Percentiles rank a stretch among this genome's conserved stretches.
These are phyloP conservation scores for Dichetophora obliterata DNA, from an alignment of 2,888 invertebrate species.

Conservation along the genomic window DNA sequence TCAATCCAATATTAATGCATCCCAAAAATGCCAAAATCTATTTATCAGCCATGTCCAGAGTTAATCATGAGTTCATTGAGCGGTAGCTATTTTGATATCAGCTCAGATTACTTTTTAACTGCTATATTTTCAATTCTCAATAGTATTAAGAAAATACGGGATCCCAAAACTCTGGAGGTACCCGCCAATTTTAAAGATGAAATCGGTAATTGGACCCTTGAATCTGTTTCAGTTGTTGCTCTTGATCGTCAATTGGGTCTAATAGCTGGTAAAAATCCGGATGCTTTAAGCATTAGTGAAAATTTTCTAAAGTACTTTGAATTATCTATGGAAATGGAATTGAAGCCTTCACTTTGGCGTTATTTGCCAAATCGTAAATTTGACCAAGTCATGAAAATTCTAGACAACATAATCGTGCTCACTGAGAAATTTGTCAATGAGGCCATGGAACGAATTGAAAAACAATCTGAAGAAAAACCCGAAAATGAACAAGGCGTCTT, in stretches of 20 bases:
- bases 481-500: slow-evolving; percentile 72
- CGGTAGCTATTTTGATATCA: slow-evolving; percentile 29
- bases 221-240: slow-evolving; percentile 68
- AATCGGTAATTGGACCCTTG: slow-evolving; percentile 73
- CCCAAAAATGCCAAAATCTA: slow-evolving; percentile 73
- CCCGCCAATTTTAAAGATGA: slow-evolving; percentile 70
- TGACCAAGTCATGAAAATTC: slow-evolving; percentile 47
- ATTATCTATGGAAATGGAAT: slow-evolving; percentile 53
- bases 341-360: slow-evolving; percentile 57
- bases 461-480: slow-evolving; percentile 52
- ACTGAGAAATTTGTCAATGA: slow-evolving; percentile 60
- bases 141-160: slow-evolving; percentile 56
- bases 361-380: slow-evolving; percentile 52
- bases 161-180: slow-evolving; percentile 58
- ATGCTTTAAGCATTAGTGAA: slow-evolving; percentile 45
- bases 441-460: slow-evolving; percentile 58
- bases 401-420: slow-evolving; percentile 50
- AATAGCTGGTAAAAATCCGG: slow-evolving; percentile 35
- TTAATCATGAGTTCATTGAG: slow-evolving; percentile 62
- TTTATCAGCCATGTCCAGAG: slow-evolving; percentile 69
- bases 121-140: neutral
- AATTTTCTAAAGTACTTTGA: slow-evolving; percentile 50
- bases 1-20: slow-evolving; percentile 76
- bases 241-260: slow-evolving; percentile 61
- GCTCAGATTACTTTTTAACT: neutral